These are phyloP conservation scores for Aphis craccivora DNA, from an alignment of 1,140 invertebrate genomes.

Conservation along the genomic window DNA sequence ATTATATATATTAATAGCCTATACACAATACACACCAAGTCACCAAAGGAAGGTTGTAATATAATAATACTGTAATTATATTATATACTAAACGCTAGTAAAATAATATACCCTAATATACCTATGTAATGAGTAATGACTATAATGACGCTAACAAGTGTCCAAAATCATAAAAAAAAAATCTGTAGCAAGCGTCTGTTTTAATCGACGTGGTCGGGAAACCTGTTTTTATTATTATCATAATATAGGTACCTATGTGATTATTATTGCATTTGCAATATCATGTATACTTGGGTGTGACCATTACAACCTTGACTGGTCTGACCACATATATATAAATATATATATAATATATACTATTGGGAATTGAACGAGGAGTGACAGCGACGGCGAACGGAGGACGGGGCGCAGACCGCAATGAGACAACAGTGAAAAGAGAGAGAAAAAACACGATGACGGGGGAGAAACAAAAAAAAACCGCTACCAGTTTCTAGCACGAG, in stretches of 20 bases:
- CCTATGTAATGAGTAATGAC: background rate
- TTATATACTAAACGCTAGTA: background rate
- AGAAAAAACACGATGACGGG: background rate
- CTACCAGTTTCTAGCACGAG: background rate
- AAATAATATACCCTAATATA: background rate
- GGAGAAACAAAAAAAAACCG: background rate
- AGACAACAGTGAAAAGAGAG: background rate
- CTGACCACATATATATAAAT: background rate
- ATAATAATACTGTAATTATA: background rate
- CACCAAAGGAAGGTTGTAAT: background rate
- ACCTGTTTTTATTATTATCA: conserved; percentile 51
- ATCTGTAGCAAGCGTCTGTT: background rate
- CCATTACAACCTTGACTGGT: conserved; percentile 55
- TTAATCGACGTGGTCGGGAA: background rate
- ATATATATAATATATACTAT: background rate
- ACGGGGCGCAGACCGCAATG: background rate
- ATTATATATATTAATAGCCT: background rate
- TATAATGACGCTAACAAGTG: background rate
- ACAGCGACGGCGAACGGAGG: background rate
- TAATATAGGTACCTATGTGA: conserved; percentile 13
- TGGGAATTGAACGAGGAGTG: background rate
- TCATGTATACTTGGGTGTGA: conserved; percentile 45
- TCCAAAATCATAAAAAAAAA: background rate
- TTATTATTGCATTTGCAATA: conserved; percentile 36
- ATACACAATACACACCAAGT: too few species aligned